phyloP scores from a whole-genome alignment of 53 echinoderm and acorn worm genomes.

The Apostichopus leukothele region DNA sequence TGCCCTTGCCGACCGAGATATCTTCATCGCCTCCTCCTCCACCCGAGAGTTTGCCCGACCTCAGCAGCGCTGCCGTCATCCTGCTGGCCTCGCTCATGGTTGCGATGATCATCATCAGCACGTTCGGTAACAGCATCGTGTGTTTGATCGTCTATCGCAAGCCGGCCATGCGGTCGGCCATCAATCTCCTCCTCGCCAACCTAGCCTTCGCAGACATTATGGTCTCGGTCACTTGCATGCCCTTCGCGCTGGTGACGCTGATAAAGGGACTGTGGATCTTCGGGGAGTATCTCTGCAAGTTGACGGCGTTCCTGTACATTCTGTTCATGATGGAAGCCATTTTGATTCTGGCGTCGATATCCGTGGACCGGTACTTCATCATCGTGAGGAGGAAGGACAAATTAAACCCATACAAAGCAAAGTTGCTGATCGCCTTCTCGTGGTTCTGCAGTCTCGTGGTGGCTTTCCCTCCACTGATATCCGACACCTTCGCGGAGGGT shows the following conservation, averaged over 20 bases:
- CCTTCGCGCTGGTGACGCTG: constrained; percentile 78
- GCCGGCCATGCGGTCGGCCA: constrained; percentile 98
- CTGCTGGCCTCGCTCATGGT: constrained; percentile 75
- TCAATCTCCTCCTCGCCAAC: constrained; percentile 98
- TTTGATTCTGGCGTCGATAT: constrained; percentile 89
- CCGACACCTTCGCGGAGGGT: constrained; percentile 61
- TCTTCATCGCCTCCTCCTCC: not conserved
- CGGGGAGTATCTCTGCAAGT: constrained; percentile 63
- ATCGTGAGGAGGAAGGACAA: constrained; percentile 97
- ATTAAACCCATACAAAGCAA: constrained; percentile 84
- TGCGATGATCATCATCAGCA: constrained; percentile 81
- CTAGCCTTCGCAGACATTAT: constrained; percentile 97
- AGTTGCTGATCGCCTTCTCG: constrained; percentile 80
- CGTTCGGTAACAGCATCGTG: constrained; percentile 94
- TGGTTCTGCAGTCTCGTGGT: constrained; percentile 86
- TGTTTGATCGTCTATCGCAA: constrained; percentile 98
- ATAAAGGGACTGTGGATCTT: constrained; percentile 67
- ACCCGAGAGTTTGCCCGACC: not conserved
- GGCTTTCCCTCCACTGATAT: constrained; percentile 79
- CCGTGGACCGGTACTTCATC: constrained; percentile 95
- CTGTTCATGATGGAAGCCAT: constrained; percentile 83
- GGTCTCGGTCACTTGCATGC: constrained; percentile 88
- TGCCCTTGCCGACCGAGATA: constrained; percentile 21
- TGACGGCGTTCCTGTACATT: constrained; percentile 82
- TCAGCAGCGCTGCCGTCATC: constrained; percentile 59